A percentile compares a stretch with the other conserved stretches of the same genome.
phyloP scores from a whole-genome alignment of 2,888 invertebrate genomes.

The Petrolisthes manimaculis region DNA sequence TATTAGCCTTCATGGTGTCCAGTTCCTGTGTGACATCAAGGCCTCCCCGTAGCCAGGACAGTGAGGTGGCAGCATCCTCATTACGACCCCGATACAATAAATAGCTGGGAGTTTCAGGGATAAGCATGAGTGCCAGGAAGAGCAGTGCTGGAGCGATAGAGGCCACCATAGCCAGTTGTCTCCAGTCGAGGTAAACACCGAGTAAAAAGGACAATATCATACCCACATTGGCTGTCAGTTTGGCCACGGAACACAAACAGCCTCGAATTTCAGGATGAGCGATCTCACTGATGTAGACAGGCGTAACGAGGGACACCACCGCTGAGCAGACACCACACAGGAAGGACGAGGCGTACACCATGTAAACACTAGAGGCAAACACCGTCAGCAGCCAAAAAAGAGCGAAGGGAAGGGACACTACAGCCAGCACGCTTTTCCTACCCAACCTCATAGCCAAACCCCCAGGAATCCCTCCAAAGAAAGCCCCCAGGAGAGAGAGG shows the following conservation, averaged over 20 bases:
- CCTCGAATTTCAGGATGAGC: constrained; percentile 88
- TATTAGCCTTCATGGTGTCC: constrained; percentile 79
- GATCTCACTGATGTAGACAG: constrained; percentile 91
- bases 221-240: constrained; percentile 87
- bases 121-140: constrained; percentile 76
- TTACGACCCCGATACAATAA: constrained; percentile 83
- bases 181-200: constrained; percentile 87
- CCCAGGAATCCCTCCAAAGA: constrained; percentile 83
- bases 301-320: constrained; percentile 81
- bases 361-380: constrained; percentile 81
- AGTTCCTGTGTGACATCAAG: constrained; percentile 77
- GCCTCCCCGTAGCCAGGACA: constrained; percentile 84
- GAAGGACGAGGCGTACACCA: constrained; percentile 87
- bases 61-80: constrained; percentile 79
- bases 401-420: constrained; percentile 82
- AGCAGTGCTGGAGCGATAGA: constrained; percentile 83
- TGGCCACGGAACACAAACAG: constrained; percentile 86
- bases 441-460: constrained; percentile 83
- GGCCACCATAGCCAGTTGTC: constrained; percentile 84
- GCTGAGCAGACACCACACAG: constrained; percentile 86
- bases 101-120: constrained; percentile 91
- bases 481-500: constrained; percentile 82
- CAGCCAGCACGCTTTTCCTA: constrained; percentile 78
- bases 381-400: constrained; percentile 86
- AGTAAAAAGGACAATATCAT: constrained; percentile 86